Conservation (phyloP, 2,113 vertebrate genomes). For the Hippoglossus stenolepis region DNA sequence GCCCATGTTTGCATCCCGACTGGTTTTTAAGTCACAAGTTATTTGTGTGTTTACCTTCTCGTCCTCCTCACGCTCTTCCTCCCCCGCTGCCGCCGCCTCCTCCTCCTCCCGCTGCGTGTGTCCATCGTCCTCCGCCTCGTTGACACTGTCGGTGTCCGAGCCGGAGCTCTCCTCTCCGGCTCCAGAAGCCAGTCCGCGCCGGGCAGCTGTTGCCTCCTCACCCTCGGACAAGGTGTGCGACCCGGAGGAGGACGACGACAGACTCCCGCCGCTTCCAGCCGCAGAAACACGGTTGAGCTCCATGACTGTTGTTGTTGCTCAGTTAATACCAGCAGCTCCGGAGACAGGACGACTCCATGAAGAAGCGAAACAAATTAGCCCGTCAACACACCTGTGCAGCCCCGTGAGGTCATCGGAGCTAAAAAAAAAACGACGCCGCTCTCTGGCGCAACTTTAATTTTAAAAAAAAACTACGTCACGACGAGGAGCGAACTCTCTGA, state of each 20-base stretch:
- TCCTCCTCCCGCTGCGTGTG: not conserved
- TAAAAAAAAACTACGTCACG: slow-evolving; percentile 13
- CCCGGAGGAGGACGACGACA: slow-evolving; percentile 58
- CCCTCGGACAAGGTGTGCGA: slow-evolving; percentile 60
- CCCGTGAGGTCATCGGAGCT: slow-evolving; percentile 16
- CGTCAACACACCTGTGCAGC: slow-evolving; percentile 53
- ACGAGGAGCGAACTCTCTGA: not conserved
- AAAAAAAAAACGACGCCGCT: not conserved
- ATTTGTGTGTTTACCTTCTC: slow-evolving; percentile 68
- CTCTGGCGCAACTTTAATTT: not conserved
- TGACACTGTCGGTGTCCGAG: not conserved
- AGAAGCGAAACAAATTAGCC: slow-evolving; percentile 27
- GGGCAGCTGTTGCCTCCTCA: slow-evolving; percentile 23
- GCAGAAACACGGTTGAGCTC: slow-evolving; percentile 9
- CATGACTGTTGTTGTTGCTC: slow-evolving; percentile 25
- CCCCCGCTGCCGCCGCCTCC: not conserved
- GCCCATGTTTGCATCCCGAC: not conserved
- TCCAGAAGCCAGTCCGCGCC: not conserved
- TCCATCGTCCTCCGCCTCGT: slow-evolving; percentile 3
- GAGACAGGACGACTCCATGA: not conserved
- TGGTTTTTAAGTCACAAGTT: not conserved
- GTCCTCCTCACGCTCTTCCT: slow-evolving; percentile 46
- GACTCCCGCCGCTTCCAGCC: slow-evolving; percentile 27
- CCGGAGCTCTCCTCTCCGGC: not conserved
- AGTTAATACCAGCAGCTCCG: not conserved